Percentiles rank a stretch among this genome's conserved stretches.
These are phyloP conservation scores for Diuraphis noxia DNA, from an alignment of 1,140 invertebrate species.

Conservation along the genomic window DNA sequence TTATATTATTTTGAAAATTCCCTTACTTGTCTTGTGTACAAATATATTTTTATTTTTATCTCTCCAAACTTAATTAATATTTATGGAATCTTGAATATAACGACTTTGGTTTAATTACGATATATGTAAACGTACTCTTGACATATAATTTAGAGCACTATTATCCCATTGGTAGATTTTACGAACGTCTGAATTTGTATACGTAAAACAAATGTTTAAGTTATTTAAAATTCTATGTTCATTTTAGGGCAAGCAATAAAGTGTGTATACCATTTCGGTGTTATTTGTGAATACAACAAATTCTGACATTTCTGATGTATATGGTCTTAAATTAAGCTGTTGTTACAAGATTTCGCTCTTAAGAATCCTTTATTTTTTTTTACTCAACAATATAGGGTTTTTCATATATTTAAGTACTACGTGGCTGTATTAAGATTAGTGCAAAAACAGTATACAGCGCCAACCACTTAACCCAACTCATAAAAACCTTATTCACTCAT, in stretches of 20 bases:
- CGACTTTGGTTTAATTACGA: not conserved
- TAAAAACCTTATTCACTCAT: conserved; percentile 9
- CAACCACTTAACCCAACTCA: conserved; percentile 1
- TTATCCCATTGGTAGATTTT: not conserved
- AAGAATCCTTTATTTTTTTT: not conserved
- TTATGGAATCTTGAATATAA: not conserved
- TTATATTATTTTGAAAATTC: not conserved
- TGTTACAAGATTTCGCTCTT: conserved; percentile 51
- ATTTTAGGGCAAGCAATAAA: conserved; percentile 5
- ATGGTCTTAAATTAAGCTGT: conserved; percentile 39
- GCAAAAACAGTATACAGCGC: not conserved
- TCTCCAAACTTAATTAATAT: conserved; percentile 11
- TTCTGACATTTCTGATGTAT: conserved; percentile 22
- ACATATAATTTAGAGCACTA: conserved; percentile 15
- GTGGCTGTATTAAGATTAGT: conserved; percentile 44
- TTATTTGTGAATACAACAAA: conserved; percentile 28
- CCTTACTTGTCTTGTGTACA: not conserved
- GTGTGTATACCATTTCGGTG: not conserved
- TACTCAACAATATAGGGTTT: too few species aligned
- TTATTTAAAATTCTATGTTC: not conserved
- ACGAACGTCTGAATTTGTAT: conserved; percentile 7
- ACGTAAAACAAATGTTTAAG: not conserved
- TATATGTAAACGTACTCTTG: not conserved
- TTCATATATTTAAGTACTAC: not conserved
- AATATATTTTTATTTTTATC: not conserved